A percentile compares a stretch with the other conserved stretches of the same genome.
Evolutionary conservation across 2,797 vertebrate genomes (phyloP).

Genomic region (Arnoldichthys spilopterus): DNA sequence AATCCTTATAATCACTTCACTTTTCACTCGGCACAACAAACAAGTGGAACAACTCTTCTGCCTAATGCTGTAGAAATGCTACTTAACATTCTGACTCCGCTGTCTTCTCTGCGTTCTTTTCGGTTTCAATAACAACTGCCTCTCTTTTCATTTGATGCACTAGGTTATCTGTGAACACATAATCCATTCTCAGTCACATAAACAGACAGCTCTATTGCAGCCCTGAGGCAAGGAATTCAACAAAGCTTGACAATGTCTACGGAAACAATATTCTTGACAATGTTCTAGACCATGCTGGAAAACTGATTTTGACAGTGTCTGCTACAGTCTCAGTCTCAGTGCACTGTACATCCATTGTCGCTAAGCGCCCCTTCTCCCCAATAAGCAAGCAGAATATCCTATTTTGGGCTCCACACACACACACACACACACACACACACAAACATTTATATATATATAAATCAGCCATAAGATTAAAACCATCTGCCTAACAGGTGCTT

Average conservation of each 20-base stretch:
- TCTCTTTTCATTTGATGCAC: conserved; percentile 33
- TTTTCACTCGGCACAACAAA: background rate
- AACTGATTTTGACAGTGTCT: conserved; percentile 9
- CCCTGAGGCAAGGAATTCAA: conserved; percentile 25
- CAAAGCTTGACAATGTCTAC: conserved; percentile 27
- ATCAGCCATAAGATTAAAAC: too few species aligned
- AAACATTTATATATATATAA: too few species aligned
- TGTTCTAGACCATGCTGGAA: background rate
- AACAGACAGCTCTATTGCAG: conserved; percentile 23
- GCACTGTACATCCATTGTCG: background rate
- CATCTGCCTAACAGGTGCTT: too few species aligned
- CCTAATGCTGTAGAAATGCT: background rate
- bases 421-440: too few species aligned
- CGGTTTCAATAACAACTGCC: conserved; percentile 15
- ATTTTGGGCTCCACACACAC: too few species aligned
- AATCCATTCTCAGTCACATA: conserved; percentile 20
- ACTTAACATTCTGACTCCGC: conserved; percentile 1
- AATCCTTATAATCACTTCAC: background rate
- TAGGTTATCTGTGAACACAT: conserved; percentile 30
- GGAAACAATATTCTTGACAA: conserved; percentile 34
- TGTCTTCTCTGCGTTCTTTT: conserved; percentile 20
- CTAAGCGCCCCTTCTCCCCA: background rate
- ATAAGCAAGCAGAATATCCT: background rate
- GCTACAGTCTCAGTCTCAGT: background rate
- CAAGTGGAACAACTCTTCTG: background rate